Evolutionary conservation across 2,797 vertebrate species (phyloP), one percentile per base, ranked within the genome.

Genomic region (Steatocranus sp.): DNA sequence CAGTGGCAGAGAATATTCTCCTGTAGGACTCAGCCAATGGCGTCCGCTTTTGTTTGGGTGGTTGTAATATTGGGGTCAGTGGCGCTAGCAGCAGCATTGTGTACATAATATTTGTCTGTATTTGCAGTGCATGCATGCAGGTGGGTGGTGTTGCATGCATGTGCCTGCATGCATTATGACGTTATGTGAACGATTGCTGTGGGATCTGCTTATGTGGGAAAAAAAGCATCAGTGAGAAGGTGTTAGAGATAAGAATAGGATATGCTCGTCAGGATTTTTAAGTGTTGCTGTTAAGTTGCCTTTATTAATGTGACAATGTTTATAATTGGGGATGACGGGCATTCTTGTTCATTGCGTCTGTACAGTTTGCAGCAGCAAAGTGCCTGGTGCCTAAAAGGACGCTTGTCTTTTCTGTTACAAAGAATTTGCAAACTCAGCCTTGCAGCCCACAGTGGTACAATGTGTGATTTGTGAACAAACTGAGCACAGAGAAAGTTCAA

Each of bases 1-100:
- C 95, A 95, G 93, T 88, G 95, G 94, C 91, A 93, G 96, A 95
- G 90, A 94, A 93, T 92, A 89, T 92, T 90, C 80, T 88, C 81
- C 79, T 83, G 85, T 85, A 90, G 88, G 81, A 81, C 78, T 84
- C 85, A 93, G 91, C 95, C 94, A 95, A 93, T 93, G 79, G 91
- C 85, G 27, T 85, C 32, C 81, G 87, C 83, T 76, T 86, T 92
- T 91, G 86, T 92, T 94, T 92, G 86, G 85, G 88, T 91, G 84
- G 77, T 82, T 90, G 83, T 80, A 82, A 89, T 89, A 93, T 94
- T 78, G 73, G 92, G 93, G 94, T 94, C 92, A 95, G 89, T 93
- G 89, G 91, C 89, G 90, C 89, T 88, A 38, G 73, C 86, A 90
- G 90, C 81, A 83, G 81, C 75, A 78, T 81, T 86, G 87, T 66